These are phyloP conservation scores for Enteromius viviparus DNA, from an alignment of 2,797 vertebrate species.

Conservation along the genomic window DNA sequence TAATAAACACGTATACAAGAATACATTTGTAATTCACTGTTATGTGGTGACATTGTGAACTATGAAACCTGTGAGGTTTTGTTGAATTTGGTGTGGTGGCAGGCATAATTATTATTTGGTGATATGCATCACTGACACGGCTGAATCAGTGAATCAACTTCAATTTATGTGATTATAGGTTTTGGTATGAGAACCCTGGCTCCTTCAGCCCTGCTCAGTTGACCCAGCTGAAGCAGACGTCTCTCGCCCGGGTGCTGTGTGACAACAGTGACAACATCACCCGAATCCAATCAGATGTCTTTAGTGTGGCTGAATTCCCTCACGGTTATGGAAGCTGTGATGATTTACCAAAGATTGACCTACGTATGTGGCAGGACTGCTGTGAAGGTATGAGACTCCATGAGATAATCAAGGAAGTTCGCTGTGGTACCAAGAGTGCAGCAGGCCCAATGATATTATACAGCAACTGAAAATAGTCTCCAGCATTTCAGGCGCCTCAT, in stretches of 20 bases:
- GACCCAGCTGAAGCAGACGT: conserved; percentile 93
- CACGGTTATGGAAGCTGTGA: conserved; percentile 90
- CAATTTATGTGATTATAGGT: conserved; percentile 72
- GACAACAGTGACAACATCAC: conserved; percentile 98
- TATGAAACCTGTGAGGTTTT: not conserved
- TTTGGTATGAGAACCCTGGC: conserved; percentile 96
- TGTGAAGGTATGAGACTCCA: conserved; percentile 85
- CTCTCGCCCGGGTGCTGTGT: conserved; percentile 90
- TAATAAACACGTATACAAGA: too few species aligned
- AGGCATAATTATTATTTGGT: not conserved
- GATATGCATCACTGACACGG: not conserved
- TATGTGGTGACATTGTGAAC: not conserved
- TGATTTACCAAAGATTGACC: conserved; percentile 88
- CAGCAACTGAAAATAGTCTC: too few species aligned
- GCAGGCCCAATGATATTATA: too few species aligned
- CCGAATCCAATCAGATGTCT: conserved; percentile 89
- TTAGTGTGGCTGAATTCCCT: conserved; percentile 87
- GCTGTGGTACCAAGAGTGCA: too few species aligned
- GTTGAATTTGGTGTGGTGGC: not conserved
- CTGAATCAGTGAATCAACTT: not conserved
- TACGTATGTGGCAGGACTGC: conserved; percentile 99
- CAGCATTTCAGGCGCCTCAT: too few species aligned
- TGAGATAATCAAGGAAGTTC: too few species aligned
- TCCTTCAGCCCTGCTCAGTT: conserved; percentile 93
- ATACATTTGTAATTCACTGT: not conserved